Conservation (phyloP, 2,113 vertebrate species). For the Sciurus niger region DNA sequence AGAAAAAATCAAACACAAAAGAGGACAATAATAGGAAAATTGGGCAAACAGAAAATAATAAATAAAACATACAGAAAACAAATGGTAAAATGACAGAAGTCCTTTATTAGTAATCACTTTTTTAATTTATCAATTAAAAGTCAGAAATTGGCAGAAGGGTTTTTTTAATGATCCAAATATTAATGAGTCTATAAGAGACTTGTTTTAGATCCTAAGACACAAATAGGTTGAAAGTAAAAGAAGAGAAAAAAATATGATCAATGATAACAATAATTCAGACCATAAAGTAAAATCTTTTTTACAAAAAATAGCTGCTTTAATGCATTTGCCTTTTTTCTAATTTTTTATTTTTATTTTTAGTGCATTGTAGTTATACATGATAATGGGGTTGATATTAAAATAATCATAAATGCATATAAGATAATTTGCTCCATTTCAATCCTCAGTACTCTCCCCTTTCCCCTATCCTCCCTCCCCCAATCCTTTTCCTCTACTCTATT, state of each 20-base stretch:
- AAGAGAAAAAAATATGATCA: neutral
- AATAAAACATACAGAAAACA: neutral
- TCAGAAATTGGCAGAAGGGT: neutral
- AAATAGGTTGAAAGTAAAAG: neutral
- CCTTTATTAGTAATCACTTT: neutral
- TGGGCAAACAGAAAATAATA: neutral
- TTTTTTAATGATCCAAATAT: neutral
- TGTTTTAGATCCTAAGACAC: neutral
- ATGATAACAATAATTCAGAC: neutral
- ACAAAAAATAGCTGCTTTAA: no score
- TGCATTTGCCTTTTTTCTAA: no score
- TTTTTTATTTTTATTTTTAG: no score
- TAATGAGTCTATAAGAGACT: neutral
- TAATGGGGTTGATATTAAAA: no score
- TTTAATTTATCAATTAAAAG: neutral
- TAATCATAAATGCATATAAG: no score
- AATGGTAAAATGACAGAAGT: conserved; percentile 2
- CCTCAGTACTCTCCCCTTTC: no score
- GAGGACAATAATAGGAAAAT: neutral
- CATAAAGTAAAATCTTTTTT: neutral
- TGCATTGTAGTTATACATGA: no score
- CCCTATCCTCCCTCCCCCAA: no score
- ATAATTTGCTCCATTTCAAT: no score
- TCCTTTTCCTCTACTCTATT: no score
- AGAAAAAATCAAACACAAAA: conserved; percentile 31